These are phyloP conservation scores for Ornithoptera priamus DNA, from an alignment of 2,888 invertebrate species.

Conservation along the genomic window DNA sequence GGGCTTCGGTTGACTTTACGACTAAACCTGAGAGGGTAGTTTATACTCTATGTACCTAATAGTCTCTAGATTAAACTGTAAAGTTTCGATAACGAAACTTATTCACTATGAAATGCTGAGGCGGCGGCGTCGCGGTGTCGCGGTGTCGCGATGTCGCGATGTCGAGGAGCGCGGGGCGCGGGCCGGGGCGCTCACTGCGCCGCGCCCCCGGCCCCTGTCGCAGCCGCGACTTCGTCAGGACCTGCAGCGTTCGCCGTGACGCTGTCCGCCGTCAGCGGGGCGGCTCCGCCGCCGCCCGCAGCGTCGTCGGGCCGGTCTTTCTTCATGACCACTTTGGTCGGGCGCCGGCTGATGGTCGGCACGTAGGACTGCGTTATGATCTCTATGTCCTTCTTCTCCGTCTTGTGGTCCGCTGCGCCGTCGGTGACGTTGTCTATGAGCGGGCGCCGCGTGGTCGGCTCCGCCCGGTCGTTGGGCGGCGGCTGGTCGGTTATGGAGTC, in stretches of 20 bases:
- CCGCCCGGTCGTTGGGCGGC: slow-evolving; percentile 63
- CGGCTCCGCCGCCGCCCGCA: no score
- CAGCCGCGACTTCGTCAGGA: slow-evolving; percentile 31
- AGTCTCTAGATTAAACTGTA: slow-evolving; percentile 72
- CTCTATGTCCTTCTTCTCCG: slow-evolving; percentile 63
- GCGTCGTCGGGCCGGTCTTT: slow-evolving; percentile 38
- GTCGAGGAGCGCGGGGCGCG: no score
- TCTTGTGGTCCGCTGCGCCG: slow-evolving; percentile 46
- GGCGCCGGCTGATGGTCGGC: slow-evolving; percentile 61
- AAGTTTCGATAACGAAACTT: slow-evolving; percentile 74
- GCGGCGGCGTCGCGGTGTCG: slow-evolving; percentile 43
- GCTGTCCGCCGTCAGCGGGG: no score
- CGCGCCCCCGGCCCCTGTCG: slow-evolving; percentile 34
- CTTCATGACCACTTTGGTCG: slow-evolving; percentile 66
- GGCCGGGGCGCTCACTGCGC: slow-evolving; percentile 36
- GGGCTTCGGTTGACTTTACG: slow-evolving; percentile 51
- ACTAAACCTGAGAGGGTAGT: slow-evolving; percentile 46
- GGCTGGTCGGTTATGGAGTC: slow-evolving; percentile 63
- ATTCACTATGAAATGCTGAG: slow-evolving; percentile 72
- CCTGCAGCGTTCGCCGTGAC: slow-evolving; percentile 17
- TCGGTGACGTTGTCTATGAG: slow-evolving; percentile 72
- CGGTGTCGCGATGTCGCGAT: no score
- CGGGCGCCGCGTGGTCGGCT: slow-evolving; percentile 66
- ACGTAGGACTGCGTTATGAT: slow-evolving; percentile 69
- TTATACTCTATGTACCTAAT: slow-evolving; percentile 60